A percentile compares a stretch with the other conserved stretches of the same genome.
Conservation (phyloP, 1,140 invertebrate genomes). For the Heterodera carotae region DNA sequence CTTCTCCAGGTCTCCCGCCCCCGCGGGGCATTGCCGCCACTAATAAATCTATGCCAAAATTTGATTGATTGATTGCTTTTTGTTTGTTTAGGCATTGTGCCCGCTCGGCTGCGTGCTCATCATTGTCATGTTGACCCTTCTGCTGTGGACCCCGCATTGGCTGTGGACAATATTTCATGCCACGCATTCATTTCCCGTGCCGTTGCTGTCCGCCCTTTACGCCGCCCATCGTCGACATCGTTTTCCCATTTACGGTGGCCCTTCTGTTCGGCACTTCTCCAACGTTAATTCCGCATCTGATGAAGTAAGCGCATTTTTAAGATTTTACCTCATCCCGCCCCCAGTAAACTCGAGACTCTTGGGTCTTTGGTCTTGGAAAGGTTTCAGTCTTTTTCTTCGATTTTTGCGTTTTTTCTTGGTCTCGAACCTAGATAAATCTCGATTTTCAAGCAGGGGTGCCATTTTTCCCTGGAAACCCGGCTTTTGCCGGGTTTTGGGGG, state of each 20-base stretch:
- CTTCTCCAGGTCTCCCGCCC: constrained; percentile 10
- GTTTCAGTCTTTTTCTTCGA: too few relatives aligned
- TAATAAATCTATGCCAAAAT: too few relatives aligned
- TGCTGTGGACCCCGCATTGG: constrained; percentile 48
- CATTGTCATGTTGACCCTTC: constrained; percentile 21
- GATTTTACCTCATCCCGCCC: too few relatives aligned
- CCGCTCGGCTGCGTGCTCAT: constrained; percentile 17
- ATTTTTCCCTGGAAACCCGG: too few relatives aligned
- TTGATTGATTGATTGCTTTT: background rate
- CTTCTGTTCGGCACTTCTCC: constrained; percentile 32
- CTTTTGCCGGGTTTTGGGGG: too few relatives aligned
- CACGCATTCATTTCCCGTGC: background rate
- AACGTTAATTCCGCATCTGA: constrained; percentile 46
- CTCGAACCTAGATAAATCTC: too few relatives aligned
- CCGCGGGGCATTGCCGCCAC: background rate
- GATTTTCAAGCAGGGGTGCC: background rate
- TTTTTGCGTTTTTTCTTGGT: background rate
- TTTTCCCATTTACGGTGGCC: constrained; percentile 35
- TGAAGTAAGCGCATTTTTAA: constrained; percentile 39
- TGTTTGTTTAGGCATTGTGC: constrained; percentile 21
- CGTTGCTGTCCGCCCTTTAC: constrained; percentile 31
- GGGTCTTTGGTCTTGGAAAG: too few relatives aligned
- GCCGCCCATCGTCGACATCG: constrained; percentile 5
- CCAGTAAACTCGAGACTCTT: background rate
- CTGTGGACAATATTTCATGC: constrained; percentile 9